phyloP scores from a whole-genome alignment of 2,113 vertebrate species.

The Strigops habroptila region DNA sequence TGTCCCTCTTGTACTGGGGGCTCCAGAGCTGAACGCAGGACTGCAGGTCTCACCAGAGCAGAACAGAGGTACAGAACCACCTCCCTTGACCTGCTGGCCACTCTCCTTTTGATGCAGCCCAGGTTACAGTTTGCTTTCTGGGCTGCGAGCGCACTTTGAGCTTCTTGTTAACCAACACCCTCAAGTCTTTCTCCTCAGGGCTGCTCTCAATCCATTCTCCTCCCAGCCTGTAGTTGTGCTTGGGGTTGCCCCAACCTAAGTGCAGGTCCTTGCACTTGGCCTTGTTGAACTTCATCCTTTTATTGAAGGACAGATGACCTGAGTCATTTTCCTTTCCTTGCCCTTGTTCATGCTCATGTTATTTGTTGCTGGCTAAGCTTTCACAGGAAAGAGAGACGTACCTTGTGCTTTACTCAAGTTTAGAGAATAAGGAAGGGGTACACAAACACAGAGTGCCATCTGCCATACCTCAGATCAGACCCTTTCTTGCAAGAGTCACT shows the following conservation, averaged over 20 bases:
- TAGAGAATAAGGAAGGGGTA: background rate
- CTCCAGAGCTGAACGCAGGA: background rate
- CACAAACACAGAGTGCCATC: background rate
- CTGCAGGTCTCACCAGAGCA: background rate
- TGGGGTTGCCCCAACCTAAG: background rate
- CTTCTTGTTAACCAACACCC: background rate
- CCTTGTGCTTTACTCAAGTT: background rate
- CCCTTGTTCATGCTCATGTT: background rate
- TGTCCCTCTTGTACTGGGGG: background rate
- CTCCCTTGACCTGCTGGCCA: background rate
- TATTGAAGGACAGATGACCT: background rate
- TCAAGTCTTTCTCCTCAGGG: background rate
- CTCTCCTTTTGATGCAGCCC: background rate
- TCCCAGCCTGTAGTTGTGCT: background rate
- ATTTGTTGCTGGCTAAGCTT: background rate
- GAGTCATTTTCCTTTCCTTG: background rate
- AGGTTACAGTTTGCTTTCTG: background rate
- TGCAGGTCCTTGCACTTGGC: background rate
- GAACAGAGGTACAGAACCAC: background rate
- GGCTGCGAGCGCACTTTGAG: background rate
- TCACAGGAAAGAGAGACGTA: rapidly evolving
- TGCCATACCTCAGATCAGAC: background rate
- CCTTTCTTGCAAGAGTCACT: background rate
- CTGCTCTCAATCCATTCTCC: background rate
- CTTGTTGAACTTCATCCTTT: background rate